phyloP scores from a whole-genome alignment of 2,797 vertebrate species.

The Neoniphon sammara region DNA sequence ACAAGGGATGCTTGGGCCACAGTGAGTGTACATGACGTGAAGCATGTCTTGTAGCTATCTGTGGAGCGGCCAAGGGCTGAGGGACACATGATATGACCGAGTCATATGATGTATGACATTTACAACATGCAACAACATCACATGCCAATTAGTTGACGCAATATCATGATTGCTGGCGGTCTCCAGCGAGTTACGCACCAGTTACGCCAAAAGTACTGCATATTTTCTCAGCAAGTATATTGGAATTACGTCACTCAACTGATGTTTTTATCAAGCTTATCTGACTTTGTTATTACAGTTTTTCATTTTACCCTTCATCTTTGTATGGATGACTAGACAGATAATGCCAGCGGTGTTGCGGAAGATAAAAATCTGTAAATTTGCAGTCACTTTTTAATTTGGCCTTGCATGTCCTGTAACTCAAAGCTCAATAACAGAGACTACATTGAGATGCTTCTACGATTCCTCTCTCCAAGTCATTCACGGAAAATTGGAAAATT shows the following conservation, averaged over 20 bases:
- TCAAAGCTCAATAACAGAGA: slow-evolving; percentile 5
- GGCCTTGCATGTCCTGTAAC: not conserved
- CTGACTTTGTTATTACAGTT: not conserved
- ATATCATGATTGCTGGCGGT: not conserved
- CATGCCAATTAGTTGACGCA: not conserved
- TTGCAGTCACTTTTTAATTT: slow-evolving; percentile 1
- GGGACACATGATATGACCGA: slow-evolving; percentile 43
- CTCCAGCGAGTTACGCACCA: not conserved
- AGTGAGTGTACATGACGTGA: slow-evolving; percentile 72
- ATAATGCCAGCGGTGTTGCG: not conserved
- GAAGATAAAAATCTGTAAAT: not conserved
- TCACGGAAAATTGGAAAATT: slow-evolving; percentile 30
- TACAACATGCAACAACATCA: slow-evolving; percentile 28
- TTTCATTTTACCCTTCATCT: not conserved
- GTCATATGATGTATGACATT: slow-evolving; percentile 60
- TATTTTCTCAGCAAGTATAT: not conserved
- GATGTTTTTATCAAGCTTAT: not conserved
- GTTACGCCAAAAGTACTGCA: not conserved
- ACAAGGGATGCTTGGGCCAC: slow-evolving; percentile 35
- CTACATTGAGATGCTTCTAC: not conserved
- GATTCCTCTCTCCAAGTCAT: not conserved
- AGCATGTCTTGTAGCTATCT: slow-evolving; percentile 71
- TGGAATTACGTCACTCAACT: not conserved
- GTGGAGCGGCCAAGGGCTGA: slow-evolving; percentile 33
- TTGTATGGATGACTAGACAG: not conserved